These are phyloP conservation scores for Apolygus lucorum DNA, from an alignment of 1,140 invertebrate species.

Conservation along the genomic window DNA sequence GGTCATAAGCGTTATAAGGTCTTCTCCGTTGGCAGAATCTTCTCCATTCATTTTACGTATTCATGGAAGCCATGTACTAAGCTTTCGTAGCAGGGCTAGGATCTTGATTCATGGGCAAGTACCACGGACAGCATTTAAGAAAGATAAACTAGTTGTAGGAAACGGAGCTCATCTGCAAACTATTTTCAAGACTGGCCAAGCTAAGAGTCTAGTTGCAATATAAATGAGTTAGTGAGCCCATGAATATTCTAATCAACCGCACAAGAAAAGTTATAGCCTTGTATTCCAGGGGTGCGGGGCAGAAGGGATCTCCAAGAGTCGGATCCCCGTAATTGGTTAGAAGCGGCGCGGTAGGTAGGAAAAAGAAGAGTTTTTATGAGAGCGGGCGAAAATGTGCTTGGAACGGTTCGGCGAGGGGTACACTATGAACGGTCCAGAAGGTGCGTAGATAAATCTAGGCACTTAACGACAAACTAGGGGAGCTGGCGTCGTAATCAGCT, in stretches of 20 bases:
- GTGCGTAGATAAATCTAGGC: neutral
- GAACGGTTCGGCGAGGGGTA: too few species aligned
- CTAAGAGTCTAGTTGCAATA: neutral
- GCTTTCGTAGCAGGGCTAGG: neutral
- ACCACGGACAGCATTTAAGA: neutral
- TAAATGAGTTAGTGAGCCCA: neutral
- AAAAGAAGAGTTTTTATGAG: neutral
- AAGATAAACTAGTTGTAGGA: neutral
- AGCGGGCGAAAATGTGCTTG: neutral
- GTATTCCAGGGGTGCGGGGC: neutral
- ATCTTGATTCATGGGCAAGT: neutral
- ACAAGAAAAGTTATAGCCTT: neutral
- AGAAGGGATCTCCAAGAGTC: neutral
- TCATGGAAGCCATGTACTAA: neutral
- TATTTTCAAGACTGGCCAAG: neutral
- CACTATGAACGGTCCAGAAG: too few species aligned
- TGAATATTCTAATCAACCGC: neutral
- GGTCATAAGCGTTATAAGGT: too few species aligned
- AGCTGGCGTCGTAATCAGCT: neutral
- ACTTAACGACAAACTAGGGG: neutral
- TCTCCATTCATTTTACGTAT: neutral
- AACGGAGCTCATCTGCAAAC: neutral
- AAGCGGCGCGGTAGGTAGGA: neutral
- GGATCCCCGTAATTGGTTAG: neutral
- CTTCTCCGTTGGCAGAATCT: too few species aligned